Base-by-base conservation (phyloP, 2,888 invertebrate genomes). In the Lymantria dispar region DNA sequence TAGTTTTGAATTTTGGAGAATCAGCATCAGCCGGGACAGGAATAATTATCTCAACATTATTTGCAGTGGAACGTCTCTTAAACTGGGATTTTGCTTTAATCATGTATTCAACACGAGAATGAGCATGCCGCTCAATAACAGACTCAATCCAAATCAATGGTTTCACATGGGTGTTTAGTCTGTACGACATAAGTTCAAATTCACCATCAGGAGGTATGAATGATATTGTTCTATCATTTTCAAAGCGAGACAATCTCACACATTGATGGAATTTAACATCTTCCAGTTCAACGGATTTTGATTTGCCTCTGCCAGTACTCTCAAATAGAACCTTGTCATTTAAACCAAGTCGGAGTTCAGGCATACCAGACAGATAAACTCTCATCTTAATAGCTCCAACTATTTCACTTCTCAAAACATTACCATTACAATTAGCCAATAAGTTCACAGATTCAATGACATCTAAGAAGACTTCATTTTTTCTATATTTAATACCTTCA, bases 221-320 rank as follows among this genome's bases (percentile, higher is more conserved):
- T 0, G 98, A 98, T 68, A 99, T 99, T 0, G 99, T 99, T 50
- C 99, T 94, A 81, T 99, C 99, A 82, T 99, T 99, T 83, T 99
- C 99, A 84, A 99, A 99, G 49, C 99, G 93, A 0, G 99, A 99
- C 59, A 99, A 86, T 61, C 99, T 93, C 0, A 99, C 99, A 82
- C 99, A 99, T 79, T 99, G 99, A 82, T 99, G 99, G 78, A 99
- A 99, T 80, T 99, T 99, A 0, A 99, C 98, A 90, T 99, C 99
- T 85, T 99, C 99, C 56, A 99, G 83, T 81, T 99, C 99, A 0
- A 99, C 99, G 14, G 98, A 98, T 82, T 99, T 99, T 13, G 98
- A 98, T 85, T 99, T 99, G 0, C 98, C 98, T 60, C 98, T 93
- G 2, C 99, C 99, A 0, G 98, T 99, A 66, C 98, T 98, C 84